Conservation (phyloP, 1,140 invertebrate genomes). For the Belonocnema kinseyi region DNA sequence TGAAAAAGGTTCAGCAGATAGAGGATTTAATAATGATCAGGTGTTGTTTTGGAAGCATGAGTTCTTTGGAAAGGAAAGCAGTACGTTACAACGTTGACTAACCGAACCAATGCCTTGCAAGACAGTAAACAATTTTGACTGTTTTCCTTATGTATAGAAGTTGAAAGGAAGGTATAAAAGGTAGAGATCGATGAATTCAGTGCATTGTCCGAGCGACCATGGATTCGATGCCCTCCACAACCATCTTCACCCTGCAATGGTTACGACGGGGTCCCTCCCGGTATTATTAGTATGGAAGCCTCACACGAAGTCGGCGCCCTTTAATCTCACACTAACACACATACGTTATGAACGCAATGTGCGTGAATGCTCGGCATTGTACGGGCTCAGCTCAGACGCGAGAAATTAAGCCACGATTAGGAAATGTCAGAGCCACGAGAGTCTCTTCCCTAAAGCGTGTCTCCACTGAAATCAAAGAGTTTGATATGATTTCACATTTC, state of each 20-base stretch:
- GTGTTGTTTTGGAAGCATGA: too few species aligned
- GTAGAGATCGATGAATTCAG: slow-evolving; percentile 13
- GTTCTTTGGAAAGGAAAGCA: too few species aligned
- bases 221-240: slow-evolving; percentile 28
- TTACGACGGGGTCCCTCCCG: slow-evolving; percentile 36
- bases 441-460: slow-evolving; percentile 30
- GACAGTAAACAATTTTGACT: slow-evolving; percentile 7
- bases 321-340: slow-evolving; percentile 56
- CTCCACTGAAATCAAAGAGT: background rate
- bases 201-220: slow-evolving; percentile 17
- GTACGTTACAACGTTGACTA: too few species aligned
- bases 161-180: slow-evolving; percentile 3
- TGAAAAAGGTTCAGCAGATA: too few species aligned
- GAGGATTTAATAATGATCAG: too few species aligned
- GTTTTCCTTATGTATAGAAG: slow-evolving; percentile 11
- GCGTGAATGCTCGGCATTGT: slow-evolving; percentile 61
- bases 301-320: slow-evolving; percentile 64
- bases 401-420: slow-evolving; percentile 60
- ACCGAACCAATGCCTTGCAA: too few species aligned
- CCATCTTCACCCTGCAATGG: slow-evolving; percentile 42
- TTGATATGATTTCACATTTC: background rate
- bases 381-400: slow-evolving; percentile 47
- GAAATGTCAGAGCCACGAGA: slow-evolving; percentile 44
- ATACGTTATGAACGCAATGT: slow-evolving; percentile 39
- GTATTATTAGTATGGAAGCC: slow-evolving; percentile 65